A percentile compares a stretch with the other conserved stretches of the same genome.
Conservation (phyloP, 2,797 vertebrate genomes). For the Sardinella longiceps region DNA sequence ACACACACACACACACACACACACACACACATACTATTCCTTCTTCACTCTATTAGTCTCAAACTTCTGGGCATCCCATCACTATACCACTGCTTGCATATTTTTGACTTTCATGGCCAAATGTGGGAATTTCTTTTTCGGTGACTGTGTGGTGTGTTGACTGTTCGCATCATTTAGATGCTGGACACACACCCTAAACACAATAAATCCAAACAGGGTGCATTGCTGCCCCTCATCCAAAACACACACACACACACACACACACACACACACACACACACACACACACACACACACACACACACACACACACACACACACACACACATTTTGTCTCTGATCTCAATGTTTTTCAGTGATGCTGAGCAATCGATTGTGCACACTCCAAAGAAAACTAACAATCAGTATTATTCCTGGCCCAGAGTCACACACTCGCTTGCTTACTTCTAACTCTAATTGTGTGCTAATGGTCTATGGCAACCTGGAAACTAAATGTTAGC, state of each 20-base stretch:
- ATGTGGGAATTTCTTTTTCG: background rate
- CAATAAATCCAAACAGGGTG: constrained; percentile 32
- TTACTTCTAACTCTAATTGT: background rate
- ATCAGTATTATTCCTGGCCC: background rate
- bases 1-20: background rate
- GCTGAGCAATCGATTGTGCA: background rate
- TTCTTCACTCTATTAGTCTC: background rate
- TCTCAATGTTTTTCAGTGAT: background rate
- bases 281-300: background rate
- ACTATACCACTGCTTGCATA: background rate
- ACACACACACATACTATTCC: background rate
- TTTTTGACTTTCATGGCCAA: background rate
- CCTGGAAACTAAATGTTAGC: background rate
- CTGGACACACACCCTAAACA: constrained; percentile 37
- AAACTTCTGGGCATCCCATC: background rate
- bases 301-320: background rate
- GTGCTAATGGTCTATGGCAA: background rate
- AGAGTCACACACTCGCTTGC: background rate
- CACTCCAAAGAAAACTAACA: constrained; percentile 28
- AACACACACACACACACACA: background rate
- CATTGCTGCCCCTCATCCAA: constrained; percentile 49
- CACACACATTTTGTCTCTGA: background rate
- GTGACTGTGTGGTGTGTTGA: background rate
- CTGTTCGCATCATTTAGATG: constrained; percentile 45
- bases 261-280: background rate